A percentile compares a stretch with the other conserved stretches of the same genome.
Conservation (phyloP, 2,113 vertebrate species). For the Microtus oregoni region DNA sequence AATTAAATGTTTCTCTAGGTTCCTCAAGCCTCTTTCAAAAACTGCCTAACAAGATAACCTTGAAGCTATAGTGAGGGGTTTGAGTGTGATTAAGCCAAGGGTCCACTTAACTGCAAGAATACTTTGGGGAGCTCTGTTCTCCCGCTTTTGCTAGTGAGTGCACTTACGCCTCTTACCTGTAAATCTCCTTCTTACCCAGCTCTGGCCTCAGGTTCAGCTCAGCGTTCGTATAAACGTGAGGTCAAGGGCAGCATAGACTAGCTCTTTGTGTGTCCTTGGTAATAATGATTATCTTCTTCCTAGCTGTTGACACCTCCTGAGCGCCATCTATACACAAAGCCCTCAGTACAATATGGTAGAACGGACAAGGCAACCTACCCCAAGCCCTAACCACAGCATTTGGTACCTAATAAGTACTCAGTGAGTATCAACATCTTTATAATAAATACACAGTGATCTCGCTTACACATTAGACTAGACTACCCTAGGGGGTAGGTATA, state of each 20-base stretch:
- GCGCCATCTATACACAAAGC: too few relatives aligned
- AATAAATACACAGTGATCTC: too few relatives aligned
- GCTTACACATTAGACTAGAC: too few relatives aligned
- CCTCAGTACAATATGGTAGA: too few relatives aligned
- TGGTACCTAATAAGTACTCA: too few relatives aligned
- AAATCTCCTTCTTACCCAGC: not conserved
- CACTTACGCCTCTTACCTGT: not conserved
- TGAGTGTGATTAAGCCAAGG: not conserved
- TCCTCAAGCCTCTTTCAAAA: constrained; percentile 29
- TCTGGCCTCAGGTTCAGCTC: too few relatives aligned
- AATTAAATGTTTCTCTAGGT: constrained; percentile 12
- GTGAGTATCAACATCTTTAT: too few relatives aligned
- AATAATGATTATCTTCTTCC: not conserved
- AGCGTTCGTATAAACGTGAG: not conserved
- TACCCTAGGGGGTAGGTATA: too few relatives aligned
- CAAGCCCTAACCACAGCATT: too few relatives aligned
- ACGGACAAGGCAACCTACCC: too few relatives aligned
- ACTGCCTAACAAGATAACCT: not conserved
- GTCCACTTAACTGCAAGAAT: not conserved
- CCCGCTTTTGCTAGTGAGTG: not conserved
- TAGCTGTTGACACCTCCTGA: constrained; percentile 4
- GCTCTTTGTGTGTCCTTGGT: not conserved
- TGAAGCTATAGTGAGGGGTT: not conserved
- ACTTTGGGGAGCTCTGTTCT: not conserved
- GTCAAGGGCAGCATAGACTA: not conserved